These are phyloP conservation scores for Argyresthia albistria DNA, from an alignment of 2,888 invertebrate species.

Conservation along the genomic window DNA sequence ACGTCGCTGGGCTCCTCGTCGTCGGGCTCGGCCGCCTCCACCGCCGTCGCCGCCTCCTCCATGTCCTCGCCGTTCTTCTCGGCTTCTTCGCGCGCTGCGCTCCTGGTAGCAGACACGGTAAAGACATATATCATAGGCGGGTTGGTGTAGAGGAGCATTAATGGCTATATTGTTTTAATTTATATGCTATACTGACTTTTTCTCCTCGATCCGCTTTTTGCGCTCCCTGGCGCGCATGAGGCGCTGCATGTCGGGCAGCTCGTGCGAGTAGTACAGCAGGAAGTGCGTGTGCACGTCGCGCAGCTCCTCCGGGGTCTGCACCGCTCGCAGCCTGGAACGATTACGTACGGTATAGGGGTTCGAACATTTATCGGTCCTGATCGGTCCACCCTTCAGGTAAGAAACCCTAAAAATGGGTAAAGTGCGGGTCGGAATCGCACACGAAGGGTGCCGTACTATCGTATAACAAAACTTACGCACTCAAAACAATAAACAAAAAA, in stretches of 20 bases:
- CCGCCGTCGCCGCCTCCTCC: conserved; percentile 74
- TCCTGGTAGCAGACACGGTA: conserved; percentile 23
- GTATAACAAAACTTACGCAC: too few relatives aligned
- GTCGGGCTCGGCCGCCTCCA: conserved; percentile 65
- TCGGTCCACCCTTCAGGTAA: too few relatives aligned
- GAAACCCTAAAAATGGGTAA: too few relatives aligned
- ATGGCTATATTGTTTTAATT: too few relatives aligned
- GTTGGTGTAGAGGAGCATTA: too few relatives aligned
- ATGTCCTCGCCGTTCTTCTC: conserved; percentile 77
- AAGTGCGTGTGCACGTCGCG: conserved; percentile 96
- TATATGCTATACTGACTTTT: conserved; percentile 54
- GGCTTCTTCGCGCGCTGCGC: conserved; percentile 54
- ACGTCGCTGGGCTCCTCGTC: conserved; percentile 75
- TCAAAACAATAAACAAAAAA: too few relatives aligned
- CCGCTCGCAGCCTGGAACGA: conserved; percentile 77
- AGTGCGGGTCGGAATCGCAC: too few relatives aligned
- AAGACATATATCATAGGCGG: neutral
- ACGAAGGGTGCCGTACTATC: too few relatives aligned
- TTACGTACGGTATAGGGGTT: too few relatives aligned
- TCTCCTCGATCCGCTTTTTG: conserved; percentile 73
- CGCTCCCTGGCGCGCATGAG: conserved; percentile 77
- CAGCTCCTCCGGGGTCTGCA: conserved; percentile 91
- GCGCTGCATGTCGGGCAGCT: conserved; percentile 87
- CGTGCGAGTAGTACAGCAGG: conserved; percentile 90
- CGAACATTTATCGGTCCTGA: too few relatives aligned